Conservation (phyloP, 2,888 invertebrate species). For the Rambutsinella grinnellia region DNA sequence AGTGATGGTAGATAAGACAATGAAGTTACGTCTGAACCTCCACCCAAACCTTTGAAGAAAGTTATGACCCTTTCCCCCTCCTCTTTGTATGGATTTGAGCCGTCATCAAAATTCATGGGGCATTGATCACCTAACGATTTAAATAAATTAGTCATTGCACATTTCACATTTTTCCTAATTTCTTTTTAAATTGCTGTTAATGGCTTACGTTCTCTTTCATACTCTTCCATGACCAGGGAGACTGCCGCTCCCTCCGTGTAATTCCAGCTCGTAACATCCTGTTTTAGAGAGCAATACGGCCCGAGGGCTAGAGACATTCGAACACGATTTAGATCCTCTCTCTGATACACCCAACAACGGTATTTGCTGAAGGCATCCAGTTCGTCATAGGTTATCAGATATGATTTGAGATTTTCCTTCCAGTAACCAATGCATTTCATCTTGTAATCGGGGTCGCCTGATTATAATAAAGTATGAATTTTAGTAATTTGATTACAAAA, state of each 20-base stretch:
- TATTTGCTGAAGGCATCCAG: conserved; percentile 95
- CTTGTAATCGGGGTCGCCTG: conserved; percentile 92
- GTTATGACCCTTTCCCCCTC: conserved; percentile 59
- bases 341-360: conserved; percentile 96
- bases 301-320: conserved; percentile 89
- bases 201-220: conserved; percentile 87
- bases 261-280: conserved; percentile 90
- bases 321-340: conserved; percentile 91
- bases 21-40: conserved; percentile 16
- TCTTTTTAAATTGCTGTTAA: background rate
- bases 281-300: conserved; percentile 89
- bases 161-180: background rate
- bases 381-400: conserved; percentile 95
- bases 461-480: conserved; percentile 47
- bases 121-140: conserved; percentile 84
- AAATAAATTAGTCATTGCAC: background rate
- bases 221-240: conserved; percentile 90
- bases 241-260: conserved; percentile 93
- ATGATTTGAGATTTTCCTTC: conserved; percentile 98
- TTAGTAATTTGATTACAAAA: background rate
- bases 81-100: conserved; percentile 79
- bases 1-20: background rate
- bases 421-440: conserved; percentile 98
- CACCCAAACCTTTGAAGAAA: conserved; percentile 54
- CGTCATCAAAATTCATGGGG: conserved; percentile 98